These are phyloP conservation scores for Syngnathus floridae DNA, from an alignment of 2,113 vertebrate genomes.

Conservation along the genomic window DNA sequence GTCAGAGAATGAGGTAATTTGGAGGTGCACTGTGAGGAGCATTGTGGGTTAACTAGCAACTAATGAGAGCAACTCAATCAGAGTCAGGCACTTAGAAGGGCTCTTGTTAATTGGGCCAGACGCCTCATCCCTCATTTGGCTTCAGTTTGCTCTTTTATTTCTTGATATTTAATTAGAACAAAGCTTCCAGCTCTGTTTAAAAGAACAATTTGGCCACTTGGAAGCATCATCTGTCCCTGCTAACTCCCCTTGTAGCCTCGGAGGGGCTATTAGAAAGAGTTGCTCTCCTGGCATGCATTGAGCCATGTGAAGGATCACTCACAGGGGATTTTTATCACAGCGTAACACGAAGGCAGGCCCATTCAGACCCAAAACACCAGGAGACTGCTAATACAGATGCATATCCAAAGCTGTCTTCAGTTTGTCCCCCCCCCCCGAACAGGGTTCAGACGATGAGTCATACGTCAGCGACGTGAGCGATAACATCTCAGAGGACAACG, in stretches of 20 bases:
- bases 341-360: slow-evolving; percentile 12
- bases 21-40: not conserved
- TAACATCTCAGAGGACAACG: slow-evolving; percentile 99
- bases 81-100: slow-evolving; percentile 1
- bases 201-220: slow-evolving; percentile 15
- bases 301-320: slow-evolving; percentile 43
- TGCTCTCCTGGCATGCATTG: slow-evolving; percentile 32
- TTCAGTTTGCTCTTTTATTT: slow-evolving; percentile 10
- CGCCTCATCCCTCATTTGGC: slow-evolving; percentile 10
- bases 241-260: slow-evolving; percentile 21
- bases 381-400: slow-evolving; percentile 11
- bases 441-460: slow-evolving; percentile 98
- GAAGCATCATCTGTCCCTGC: slow-evolving; percentile 18
- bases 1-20: slow-evolving; percentile 89
- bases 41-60: not conserved
- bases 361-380: slow-evolving; percentile 29
- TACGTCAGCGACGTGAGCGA: slow-evolving; percentile 99
- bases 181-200: slow-evolving; percentile 19
- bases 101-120: not conserved
- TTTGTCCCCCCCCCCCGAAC: slow-evolving; percentile 30
- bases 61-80: slow-evolving; percentile 20
- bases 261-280: slow-evolving; percentile 24
- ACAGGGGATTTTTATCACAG: slow-evolving; percentile 36
- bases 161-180: slow-evolving; percentile 12
- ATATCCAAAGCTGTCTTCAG: slow-evolving; percentile 2